Conservation (phyloP, 2,113 vertebrate species). For the Cygnus buccinator region DNA sequence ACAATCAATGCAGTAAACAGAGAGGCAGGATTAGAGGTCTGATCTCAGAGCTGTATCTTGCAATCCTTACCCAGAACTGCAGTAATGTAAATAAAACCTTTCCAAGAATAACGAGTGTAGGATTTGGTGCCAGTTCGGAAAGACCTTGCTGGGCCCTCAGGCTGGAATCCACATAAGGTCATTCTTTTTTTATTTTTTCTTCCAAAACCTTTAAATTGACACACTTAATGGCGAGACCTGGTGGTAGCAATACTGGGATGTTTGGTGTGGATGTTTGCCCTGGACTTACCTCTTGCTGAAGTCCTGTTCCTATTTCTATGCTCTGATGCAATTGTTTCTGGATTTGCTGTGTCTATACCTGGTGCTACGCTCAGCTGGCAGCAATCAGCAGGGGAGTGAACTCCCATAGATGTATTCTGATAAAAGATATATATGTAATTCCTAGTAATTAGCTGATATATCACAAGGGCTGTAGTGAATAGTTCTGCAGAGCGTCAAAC, state of each 20-base stretch:
- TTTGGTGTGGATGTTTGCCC: neutral
- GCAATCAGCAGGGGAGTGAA: neutral
- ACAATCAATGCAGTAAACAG: slow-evolving; percentile 54
- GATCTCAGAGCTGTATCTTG: slow-evolving; percentile 3
- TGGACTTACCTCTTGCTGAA: neutral
- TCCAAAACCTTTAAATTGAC: neutral
- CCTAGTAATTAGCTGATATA: neutral
- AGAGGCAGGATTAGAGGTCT: slow-evolving; percentile 42
- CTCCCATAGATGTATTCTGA: neutral
- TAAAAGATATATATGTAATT: neutral
- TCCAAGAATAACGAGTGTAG: slow-evolving; percentile 6
- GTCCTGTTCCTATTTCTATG: neutral
- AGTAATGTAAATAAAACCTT: slow-evolving; percentile 47
- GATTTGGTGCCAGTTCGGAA: slow-evolving; percentile 25
- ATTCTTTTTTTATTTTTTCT: neutral
- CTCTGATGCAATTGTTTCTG: neutral
- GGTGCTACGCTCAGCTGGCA: neutral
- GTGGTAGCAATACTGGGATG: neutral
- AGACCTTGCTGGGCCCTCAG: neutral
- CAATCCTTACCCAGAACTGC: slow-evolving; percentile 45
- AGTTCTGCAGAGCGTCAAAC: neutral
- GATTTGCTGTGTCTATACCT: neutral
- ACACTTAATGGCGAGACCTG: neutral
- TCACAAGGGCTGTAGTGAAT: neutral
- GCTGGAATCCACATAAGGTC: neutral